phyloP scores from a whole-genome alignment of 2,797 vertebrate genomes.

The Phoebastria nigripes region DNA sequence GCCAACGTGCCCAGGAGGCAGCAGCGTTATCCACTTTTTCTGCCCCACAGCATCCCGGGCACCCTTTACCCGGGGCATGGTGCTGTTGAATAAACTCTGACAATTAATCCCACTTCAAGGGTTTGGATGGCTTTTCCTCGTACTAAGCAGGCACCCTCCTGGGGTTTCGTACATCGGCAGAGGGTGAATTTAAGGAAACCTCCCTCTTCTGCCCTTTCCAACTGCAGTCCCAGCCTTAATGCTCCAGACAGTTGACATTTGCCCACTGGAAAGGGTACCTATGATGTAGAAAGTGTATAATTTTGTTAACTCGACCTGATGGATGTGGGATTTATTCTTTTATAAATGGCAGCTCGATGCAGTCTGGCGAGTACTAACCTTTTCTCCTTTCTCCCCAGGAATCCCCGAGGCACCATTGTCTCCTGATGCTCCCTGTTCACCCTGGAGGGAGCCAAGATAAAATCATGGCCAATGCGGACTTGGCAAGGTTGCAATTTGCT shows the following conservation, averaged over 20 bases:
- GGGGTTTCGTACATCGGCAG: background rate
- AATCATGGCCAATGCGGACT: background rate
- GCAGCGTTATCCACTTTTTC: background rate
- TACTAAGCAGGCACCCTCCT: background rate
- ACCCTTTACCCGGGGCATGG: background rate
- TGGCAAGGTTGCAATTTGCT: background rate
- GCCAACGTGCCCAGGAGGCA: background rate
- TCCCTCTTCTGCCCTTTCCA: background rate
- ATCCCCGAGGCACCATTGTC: conserved; percentile 71
- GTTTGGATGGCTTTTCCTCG: background rate
- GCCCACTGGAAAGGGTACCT: background rate
- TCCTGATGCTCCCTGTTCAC: conserved; percentile 79
- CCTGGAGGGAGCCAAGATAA: conserved; percentile 68
- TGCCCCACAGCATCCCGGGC: background rate
- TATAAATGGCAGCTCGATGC: background rate
- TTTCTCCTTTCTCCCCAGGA: conserved; percentile 82
- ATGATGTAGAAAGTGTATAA: background rate
- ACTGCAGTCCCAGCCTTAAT: background rate
- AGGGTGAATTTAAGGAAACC: background rate
- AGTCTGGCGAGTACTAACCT: conserved; percentile 69
- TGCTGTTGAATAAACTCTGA: background rate
- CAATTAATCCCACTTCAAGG: background rate
- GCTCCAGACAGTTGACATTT: background rate
- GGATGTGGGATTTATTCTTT: background rate
- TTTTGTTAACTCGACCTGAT: background rate